Conservation (phyloP, 1,140 invertebrate species). For the Neodiprion virginianus region DNA sequence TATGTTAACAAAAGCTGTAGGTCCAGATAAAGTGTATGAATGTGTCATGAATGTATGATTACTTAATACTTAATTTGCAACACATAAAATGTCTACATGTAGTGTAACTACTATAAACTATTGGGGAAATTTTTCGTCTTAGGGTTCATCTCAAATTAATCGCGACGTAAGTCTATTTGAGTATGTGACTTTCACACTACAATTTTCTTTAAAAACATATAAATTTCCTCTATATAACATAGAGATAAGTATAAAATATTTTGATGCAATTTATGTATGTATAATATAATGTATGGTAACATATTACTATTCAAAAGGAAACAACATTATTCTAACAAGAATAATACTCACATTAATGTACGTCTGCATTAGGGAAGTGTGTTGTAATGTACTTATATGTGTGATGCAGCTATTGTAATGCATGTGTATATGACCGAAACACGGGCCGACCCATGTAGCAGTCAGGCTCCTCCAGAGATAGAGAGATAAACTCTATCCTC, state of each 20-base stretch:
- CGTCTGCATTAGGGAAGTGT: not conserved
- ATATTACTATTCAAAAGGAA: not conserved
- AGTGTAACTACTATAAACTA: not conserved
- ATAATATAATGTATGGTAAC: not conserved
- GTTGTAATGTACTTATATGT: not conserved
- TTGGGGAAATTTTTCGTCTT: not conserved
- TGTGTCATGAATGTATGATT: not conserved
- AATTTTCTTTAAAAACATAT: not conserved
- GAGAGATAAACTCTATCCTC: not conserved
- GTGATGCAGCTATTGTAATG: not conserved
- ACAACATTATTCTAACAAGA: not conserved
- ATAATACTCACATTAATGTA: not conserved
- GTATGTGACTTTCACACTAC: not conserved
- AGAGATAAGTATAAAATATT: not conserved
- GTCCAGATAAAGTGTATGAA: constrained; percentile 3
- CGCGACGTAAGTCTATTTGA: not conserved
- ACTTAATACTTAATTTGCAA: not conserved
- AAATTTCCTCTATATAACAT: not conserved
- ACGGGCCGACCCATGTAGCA: not conserved
- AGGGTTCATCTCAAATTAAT: not conserved
- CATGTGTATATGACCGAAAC: not conserved
- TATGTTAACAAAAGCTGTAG: not conserved
- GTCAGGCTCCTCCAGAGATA: not conserved
- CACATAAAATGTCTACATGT: not conserved
- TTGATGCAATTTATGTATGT: not conserved